Percentiles rank a stretch among this genome's conserved stretches.
Conservation (phyloP, 92 coral and sea anemone genomes). For the Epizoanthus illoricatus region DNA sequence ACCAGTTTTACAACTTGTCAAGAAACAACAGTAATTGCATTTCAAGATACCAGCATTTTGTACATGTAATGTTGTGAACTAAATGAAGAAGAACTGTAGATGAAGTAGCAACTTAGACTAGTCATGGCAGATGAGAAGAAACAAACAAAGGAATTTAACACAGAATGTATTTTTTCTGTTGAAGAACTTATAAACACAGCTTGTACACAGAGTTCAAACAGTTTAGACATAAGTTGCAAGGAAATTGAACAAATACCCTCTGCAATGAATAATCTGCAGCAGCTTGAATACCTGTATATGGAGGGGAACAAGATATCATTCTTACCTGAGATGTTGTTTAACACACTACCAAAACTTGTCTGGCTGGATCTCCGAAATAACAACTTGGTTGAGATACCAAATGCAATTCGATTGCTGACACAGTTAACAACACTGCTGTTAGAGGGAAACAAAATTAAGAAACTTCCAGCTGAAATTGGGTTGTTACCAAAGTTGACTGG, state of each 20-base stretch:
- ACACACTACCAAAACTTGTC: constrained; percentile 43
- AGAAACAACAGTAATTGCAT: too few species aligned
- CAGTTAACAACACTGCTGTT: constrained; percentile 57
- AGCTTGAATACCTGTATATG: constrained; percentile 58
- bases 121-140: constrained; percentile 2
- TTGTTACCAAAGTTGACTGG: constrained; percentile 54
- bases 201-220: not conserved
- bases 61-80: not conserved
- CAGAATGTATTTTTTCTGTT: not conserved
- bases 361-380: constrained; percentile 80
- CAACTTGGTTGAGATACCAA: constrained; percentile 55
- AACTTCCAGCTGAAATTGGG: constrained; percentile 66
- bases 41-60: not conserved
- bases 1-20: too few species aligned
- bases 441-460: constrained; percentile 56
- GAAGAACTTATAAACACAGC: constrained; percentile 33
- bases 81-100: not conserved
- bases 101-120: not conserved
- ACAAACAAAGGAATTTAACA: not conserved
- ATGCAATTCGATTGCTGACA: constrained; percentile 50
- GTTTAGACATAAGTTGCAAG: constrained; percentile 54
- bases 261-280: constrained; percentile 40
- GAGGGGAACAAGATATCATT: constrained; percentile 54
- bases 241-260: constrained; percentile 51
- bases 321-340: constrained; percentile 62